Evolutionary conservation across 2,797 vertebrate genomes (phyloP).

Genomic region (Smutsia temminckii): DNA sequence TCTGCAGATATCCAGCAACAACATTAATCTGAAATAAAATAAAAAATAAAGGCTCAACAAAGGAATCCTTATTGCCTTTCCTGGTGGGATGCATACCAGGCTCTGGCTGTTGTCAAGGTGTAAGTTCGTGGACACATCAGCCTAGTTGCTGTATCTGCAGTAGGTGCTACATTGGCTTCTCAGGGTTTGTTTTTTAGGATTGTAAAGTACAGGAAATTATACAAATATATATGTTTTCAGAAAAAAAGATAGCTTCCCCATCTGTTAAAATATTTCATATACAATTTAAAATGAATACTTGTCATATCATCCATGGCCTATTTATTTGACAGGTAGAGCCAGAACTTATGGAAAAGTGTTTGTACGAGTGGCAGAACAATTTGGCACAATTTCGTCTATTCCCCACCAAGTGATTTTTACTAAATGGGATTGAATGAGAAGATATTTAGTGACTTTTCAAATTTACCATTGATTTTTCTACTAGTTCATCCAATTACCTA

Average conservation of each 20-base stretch:
- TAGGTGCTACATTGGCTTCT: background rate
- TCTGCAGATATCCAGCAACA: background rate
- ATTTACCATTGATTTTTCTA: background rate
- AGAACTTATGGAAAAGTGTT: background rate
- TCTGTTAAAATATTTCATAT: background rate
- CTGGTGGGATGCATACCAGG: background rate
- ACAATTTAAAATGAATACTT: background rate
- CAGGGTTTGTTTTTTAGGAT: background rate
- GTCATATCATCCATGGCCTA: background rate
- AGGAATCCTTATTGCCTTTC: background rate
- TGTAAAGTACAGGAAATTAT: background rate
- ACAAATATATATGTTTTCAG: background rate
- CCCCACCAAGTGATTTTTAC: background rate
- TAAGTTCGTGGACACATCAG: background rate
- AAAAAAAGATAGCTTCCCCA: background rate
- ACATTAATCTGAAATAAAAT: background rate
- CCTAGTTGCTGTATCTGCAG: too few species aligned
- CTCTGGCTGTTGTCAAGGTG: rapidly evolving
- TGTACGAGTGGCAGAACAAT: background rate
- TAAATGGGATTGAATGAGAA: background rate
- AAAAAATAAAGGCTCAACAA: too few species aligned
- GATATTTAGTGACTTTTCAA: background rate
- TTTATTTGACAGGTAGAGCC: background rate
- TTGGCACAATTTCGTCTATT: background rate
- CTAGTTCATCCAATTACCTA: background rate